These are phyloP conservation scores for Biston stratarius DNA, from an alignment of 2,888 invertebrate genomes.

Conservation along the genomic window DNA sequence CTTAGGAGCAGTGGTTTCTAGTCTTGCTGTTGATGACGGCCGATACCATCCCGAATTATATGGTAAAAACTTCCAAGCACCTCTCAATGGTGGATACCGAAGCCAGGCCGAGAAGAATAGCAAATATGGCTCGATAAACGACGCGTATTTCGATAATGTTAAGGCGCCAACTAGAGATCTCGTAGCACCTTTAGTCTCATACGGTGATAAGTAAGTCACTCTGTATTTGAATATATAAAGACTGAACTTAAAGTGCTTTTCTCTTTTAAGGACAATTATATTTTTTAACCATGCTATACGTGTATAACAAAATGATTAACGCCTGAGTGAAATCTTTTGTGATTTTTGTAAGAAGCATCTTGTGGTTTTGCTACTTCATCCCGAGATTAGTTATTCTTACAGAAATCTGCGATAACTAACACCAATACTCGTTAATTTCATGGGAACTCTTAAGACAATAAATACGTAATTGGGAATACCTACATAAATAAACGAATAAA, in stretches of 20 bases:
- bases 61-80: conserved; percentile 55
- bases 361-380: conserved; percentile 16
- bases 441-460: too few relatives aligned
- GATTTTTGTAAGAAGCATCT: conserved; percentile 13
- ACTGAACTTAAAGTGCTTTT: not conserved
- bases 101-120: conserved; percentile 57
- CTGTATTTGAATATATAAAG: not conserved
- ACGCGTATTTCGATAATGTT: conserved; percentile 59
- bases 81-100: conserved; percentile 46
- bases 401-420: not conserved
- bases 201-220: conserved; percentile 56
- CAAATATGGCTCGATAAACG: conserved; percentile 63
- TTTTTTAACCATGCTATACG: not conserved
- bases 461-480: too few relatives aligned
- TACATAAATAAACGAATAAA: too few relatives aligned
- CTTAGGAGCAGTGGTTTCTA: conserved; percentile 55
- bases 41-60: conserved; percentile 75
- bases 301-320: not conserved
- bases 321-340: conserved; percentile 18
- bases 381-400: not conserved
- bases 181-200: conserved; percentile 62
- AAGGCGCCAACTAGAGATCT: conserved; percentile 62
- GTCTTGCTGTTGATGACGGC: conserved; percentile 73
- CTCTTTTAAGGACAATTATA: not conserved
- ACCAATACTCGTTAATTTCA: too few relatives aligned